Evolutionary conservation across 2,113 vertebrate genomes (phyloP), one percentile per base, ranked within the genome.

Genomic region (Pachypanchax playfairii): DNA sequence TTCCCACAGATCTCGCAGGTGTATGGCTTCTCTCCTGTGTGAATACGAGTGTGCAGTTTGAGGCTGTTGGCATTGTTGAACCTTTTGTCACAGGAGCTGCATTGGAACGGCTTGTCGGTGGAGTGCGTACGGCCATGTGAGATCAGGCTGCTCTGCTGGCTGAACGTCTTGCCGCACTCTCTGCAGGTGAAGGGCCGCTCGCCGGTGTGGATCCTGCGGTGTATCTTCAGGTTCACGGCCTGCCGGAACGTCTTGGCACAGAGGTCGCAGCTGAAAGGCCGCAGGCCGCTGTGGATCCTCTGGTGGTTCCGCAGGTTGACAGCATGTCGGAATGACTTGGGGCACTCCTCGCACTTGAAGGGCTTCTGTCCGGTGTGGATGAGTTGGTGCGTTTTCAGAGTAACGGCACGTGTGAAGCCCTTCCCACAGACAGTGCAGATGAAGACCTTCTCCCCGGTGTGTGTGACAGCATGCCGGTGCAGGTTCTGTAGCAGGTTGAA

Each of bases 41-140:
- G 90, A 0, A 88, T 58, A 7, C 90, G 83, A 1, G 79, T 36
- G 60, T 92, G 91, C 48, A 92, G 82, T 82, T 91, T 92, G 28
- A 92, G 85, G 53, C 88, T 89, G 89, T 91, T 91, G 10, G 77
- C 52, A 58, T 90, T 91, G 83, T 90, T 91, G 78, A 91, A 92
- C 39, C 9, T 71, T 78, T 91, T 92, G 55, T 83, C 77, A 43
- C 91, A 92, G 60, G 33, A 54, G 21, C 13, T 4, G 66, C 91
- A 92, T 25, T 21, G 46, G 5, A 88, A 91, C 0, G 89, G 90
- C 24, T 73, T 83, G 54, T 87, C 87, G 0, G 18, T n/a, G 0
- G 90, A 90, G 75, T 92, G 91, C 1, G 84, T 88, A 70, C 89
- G 89, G 0, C 87, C 68, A 50, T 92, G 91, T 0, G 89, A 77